These are phyloP conservation scores for Dicrurus megarhynchus DNA, from an alignment of 2,113 vertebrate species.

Conservation along the genomic window DNA sequence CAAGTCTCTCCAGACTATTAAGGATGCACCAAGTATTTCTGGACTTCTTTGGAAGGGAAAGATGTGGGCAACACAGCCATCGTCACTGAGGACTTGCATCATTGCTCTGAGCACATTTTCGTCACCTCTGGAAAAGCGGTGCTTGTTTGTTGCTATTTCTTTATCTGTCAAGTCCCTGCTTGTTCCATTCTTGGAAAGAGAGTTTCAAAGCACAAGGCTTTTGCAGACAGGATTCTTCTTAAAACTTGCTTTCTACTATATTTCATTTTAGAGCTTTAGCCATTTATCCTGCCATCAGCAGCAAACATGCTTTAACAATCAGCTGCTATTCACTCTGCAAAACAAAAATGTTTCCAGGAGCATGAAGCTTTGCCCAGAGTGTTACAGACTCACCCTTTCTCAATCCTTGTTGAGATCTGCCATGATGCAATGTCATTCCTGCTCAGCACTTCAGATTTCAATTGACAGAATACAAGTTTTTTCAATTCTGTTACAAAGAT, in stretches of 20 bases:
- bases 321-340: slow-evolving; percentile 16
- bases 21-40: slow-evolving; percentile 12
- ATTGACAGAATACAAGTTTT: not conserved
- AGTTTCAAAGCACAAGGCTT: not conserved
- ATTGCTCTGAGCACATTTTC: not conserved
- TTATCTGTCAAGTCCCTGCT: not conserved
- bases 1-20: not conserved
- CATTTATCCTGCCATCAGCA: slow-evolving; percentile 13
- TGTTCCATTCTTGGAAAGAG: slow-evolving; percentile 14
- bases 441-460: not conserved
- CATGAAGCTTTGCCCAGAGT: not conserved
- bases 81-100: not conserved
- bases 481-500: not conserved
- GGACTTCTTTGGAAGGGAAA: slow-evolving; percentile 37
- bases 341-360: slow-evolving; percentile 15
- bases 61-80: not conserved
- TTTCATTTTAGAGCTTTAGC: not conserved
- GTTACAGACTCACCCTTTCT: not conserved
- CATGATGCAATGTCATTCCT: not conserved
- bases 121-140: not conserved
- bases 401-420: not conserved
- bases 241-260: not conserved
- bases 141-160: not conserved
- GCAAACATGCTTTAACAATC: not conserved
- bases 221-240: not conserved